Percentiles rank a stretch among this genome's conserved stretches.
phyloP scores from a whole-genome alignment of 2,888 invertebrate genomes.

The Drosophila neoperkinsi region DNA sequence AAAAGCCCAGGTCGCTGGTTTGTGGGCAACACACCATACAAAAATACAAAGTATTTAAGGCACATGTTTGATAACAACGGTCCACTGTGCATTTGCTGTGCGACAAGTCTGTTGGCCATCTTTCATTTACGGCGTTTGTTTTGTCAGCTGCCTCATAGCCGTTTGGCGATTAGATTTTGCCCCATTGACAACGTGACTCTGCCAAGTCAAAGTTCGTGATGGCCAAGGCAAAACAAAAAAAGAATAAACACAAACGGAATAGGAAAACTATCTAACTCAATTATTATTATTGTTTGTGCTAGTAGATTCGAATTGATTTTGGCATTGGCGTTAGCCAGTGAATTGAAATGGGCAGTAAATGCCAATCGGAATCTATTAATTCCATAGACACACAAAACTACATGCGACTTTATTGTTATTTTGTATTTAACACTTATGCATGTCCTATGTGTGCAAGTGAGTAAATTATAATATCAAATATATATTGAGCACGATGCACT shows the following conservation, averaged over 20 bases:
- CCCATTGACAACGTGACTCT: constrained; percentile 64
- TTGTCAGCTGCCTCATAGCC: constrained; percentile 62
- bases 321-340: constrained; percentile 22
- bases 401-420: background rate
- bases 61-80: background rate
- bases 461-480: background rate
- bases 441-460: background rate
- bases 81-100: constrained; percentile 44
- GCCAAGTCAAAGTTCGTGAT: constrained; percentile 37
- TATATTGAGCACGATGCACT: background rate
- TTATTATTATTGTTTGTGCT: constrained; percentile 72
- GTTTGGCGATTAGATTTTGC: constrained; percentile 69
- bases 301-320: constrained; percentile 53
- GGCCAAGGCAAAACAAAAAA: constrained; percentile 16
- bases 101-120: constrained; percentile 61
- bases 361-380: constrained; percentile 20
- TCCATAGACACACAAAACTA: background rate
- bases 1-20: background rate
- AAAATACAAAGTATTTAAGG: background rate
- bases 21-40: background rate
- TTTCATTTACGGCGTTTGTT: constrained; percentile 77
- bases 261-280: constrained; percentile 65
- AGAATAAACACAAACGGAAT: constrained; percentile 21
- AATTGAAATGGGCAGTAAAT: constrained; percentile 52
- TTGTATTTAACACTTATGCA: background rate